phyloP scores from a whole-genome alignment of 2,113 vertebrate genomes.

The Cercocebus atys region DNA sequence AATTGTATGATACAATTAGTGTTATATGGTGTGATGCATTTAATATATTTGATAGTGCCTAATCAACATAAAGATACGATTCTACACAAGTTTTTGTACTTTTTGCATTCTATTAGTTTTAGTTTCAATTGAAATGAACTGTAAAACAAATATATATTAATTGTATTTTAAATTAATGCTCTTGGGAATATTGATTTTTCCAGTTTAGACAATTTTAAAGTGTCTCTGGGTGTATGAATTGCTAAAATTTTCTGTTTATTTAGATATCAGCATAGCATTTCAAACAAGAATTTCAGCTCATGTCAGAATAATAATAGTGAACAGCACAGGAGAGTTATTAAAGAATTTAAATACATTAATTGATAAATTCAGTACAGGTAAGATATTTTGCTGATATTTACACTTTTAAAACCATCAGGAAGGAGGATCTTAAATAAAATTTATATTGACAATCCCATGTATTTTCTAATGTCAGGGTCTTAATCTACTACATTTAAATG shows the following conservation, averaged over 20 bases:
- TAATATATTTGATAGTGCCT: not conserved
- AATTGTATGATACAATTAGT: not conserved
- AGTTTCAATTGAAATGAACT: not conserved
- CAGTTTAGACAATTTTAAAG: not conserved
- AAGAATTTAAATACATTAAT: not conserved
- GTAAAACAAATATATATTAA: not conserved
- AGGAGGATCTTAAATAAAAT: constrained; percentile 10
- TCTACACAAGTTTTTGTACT: not conserved
- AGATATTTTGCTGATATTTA: constrained; percentile 40
- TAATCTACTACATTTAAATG: not conserved
- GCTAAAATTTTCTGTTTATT: not conserved
- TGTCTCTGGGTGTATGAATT: not conserved
- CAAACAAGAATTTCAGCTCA: not conserved
- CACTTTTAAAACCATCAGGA: not conserved
- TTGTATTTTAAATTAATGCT: not conserved
- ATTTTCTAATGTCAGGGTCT: not conserved
- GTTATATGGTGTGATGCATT: not conserved
- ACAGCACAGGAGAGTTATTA: not conserved
- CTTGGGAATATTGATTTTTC: too few relatives aligned
- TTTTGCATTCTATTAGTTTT: not conserved
- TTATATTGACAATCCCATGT: not conserved
- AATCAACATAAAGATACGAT: not conserved
- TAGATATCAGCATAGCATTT: not conserved
- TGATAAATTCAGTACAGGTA: not conserved
- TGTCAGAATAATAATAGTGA: not conserved